These are phyloP conservation scores for Taenaris catops DNA, from an alignment of 2,888 invertebrate species.

Conservation along the genomic window DNA sequence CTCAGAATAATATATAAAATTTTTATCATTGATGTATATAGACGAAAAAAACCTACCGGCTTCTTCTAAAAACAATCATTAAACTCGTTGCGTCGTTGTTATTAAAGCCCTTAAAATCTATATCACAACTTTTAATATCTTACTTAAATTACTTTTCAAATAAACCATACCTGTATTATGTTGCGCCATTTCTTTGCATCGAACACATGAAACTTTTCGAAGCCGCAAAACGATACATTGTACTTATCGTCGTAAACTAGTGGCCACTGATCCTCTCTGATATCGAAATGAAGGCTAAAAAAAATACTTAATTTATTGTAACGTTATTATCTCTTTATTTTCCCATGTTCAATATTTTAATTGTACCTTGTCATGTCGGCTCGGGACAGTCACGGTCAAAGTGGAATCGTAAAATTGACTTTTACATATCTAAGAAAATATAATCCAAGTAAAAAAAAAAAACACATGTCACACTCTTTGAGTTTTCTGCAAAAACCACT, in stretches of 20 bases:
- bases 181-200: conserved; percentile 93
- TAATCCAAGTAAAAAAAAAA: too few species aligned
- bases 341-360: background rate
- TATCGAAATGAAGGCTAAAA: conserved; percentile 71
- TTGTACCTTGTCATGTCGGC: conserved; percentile 1
- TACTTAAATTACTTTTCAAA: background rate
- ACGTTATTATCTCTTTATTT: background rate
- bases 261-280: conserved; percentile 83
- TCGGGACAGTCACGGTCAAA: background rate
- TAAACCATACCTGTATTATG: conserved; percentile 79
- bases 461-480: background rate
- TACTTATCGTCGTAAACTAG: conserved; percentile 89
- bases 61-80: too few species aligned
- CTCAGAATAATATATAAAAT: too few species aligned
- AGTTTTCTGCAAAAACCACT: background rate
- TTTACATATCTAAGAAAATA: background rate
- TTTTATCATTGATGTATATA: too few species aligned
- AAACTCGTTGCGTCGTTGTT: too few species aligned
- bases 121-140: too few species aligned
- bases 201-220: conserved; percentile 93
- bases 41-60: too few species aligned
- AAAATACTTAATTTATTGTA: background rate
- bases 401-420: background rate
- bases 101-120: too few species aligned
- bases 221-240: conserved; percentile 88